Conservation (phyloP, 92 coral and sea anemone genomes). For the Porites evermanni region DNA sequence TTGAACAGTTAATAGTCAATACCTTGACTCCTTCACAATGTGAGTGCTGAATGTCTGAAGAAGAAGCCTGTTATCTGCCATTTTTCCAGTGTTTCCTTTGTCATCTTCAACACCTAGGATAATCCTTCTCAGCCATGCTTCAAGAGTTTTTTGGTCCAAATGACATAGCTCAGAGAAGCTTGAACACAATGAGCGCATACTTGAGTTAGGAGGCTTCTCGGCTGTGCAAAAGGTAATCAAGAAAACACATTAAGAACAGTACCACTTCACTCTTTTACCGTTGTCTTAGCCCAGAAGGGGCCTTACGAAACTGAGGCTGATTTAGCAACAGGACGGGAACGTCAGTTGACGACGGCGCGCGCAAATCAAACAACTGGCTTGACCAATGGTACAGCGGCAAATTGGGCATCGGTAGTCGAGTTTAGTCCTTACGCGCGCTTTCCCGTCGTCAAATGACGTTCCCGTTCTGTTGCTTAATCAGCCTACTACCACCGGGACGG, state of each 20-base stretch:
- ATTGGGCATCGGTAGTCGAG: no score
- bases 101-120: conserved; percentile 92
- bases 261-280: no score
- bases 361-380: no score
- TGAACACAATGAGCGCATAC: conserved; percentile 71
- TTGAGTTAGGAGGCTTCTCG: conserved; percentile 76
- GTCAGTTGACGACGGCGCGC: no score
- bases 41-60: conserved; percentile 91
- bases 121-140: conserved; percentile 88
- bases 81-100: conserved; percentile 94
- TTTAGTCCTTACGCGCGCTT: no score
- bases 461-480: no score
- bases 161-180: conserved; percentile 72
- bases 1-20: not conserved
- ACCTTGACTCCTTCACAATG: conserved; percentile 89
- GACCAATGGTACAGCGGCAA: no score
- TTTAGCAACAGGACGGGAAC: no score
- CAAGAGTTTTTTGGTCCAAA: conserved; percentile 62
- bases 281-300: no score
- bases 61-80: conserved; percentile 98
- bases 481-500: no score
- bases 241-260: not conserved
- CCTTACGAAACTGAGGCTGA: no score
- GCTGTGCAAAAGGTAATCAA: conserved; percentile 20
- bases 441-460: no score